These are phyloP conservation scores for Spizella passerina DNA, from an alignment of 2,797 vertebrate species.

Conservation along the genomic window DNA sequence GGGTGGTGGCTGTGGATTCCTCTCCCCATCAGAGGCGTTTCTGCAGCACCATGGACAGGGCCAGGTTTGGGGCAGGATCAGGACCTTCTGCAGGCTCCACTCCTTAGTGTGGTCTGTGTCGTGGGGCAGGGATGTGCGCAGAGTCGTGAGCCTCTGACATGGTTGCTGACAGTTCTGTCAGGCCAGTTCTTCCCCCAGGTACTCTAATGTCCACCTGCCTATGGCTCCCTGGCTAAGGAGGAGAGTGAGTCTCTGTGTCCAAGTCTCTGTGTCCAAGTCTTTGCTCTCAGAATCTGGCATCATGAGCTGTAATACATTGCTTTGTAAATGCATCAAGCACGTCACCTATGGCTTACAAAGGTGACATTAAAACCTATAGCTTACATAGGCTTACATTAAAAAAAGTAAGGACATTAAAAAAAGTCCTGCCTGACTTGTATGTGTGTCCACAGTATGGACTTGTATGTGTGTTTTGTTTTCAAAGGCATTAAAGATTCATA, in stretches of 20 bases:
- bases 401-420: neutral
- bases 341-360: neutral
- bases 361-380: no score
- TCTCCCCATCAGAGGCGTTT: rapidly evolving
- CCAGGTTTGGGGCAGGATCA: rapidly evolving
- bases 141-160: rapidly evolving
- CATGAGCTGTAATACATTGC: rapidly evolving
- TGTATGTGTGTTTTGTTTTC: neutral
- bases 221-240: neutral
- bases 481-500: neutral
- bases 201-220: neutral
- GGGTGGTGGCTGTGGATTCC: no score
- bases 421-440: neutral
- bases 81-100: rapidly evolving
- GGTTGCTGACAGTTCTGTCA: neutral
- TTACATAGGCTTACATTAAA: no score
- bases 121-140: rapidly evolving
- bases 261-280: neutral
- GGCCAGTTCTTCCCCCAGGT: neutral
- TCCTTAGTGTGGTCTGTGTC: rapidly evolving
- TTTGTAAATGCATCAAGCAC: neutral
- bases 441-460: neutral
- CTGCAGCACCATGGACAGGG: neutral
- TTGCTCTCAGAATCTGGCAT: neutral
- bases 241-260: neutral